Percentiles rank a stretch among this genome's conserved stretches.
These are phyloP conservation scores for Drosophila tropicalis DNA, from an alignment of 1,140 invertebrate species.

Conservation along the genomic window DNA sequence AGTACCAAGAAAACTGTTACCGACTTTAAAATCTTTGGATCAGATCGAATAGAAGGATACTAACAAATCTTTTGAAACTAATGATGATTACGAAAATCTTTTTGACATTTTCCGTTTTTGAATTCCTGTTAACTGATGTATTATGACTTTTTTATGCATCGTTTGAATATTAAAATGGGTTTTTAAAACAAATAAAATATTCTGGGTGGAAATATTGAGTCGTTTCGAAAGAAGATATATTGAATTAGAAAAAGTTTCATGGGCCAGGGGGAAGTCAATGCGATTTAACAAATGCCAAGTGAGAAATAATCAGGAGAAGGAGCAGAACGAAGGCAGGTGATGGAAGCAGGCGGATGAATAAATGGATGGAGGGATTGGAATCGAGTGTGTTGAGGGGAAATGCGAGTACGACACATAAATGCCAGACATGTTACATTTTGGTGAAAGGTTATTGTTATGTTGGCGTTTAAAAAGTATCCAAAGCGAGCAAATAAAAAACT, in stretches of 20 bases:
- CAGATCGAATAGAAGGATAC: too few species aligned
- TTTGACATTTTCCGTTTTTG: too few species aligned
- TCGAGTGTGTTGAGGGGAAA: neutral
- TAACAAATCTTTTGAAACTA: too few species aligned
- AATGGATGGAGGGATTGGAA: neutral
- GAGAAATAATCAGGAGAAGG: neutral
- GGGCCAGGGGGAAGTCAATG: constrained; percentile 3
- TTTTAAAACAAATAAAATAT: neutral
- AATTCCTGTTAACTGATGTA: too few species aligned
- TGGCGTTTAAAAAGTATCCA: constrained; percentile 60
- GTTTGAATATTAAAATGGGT: neutral
- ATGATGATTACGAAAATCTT: too few species aligned
- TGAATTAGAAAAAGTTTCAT: neutral
- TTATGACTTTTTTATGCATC: too few species aligned
- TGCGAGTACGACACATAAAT: constrained; percentile 53
- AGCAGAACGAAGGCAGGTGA: neutral
- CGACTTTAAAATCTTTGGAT: too few species aligned
- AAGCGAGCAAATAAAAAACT: constrained; percentile 63
- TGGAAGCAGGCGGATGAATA: neutral
- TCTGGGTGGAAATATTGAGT: neutral
- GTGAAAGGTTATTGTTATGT: constrained; percentile 79
- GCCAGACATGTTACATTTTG: constrained; percentile 78
- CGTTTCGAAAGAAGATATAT: neutral
- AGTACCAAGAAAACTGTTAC: too few species aligned
- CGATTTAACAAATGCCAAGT: constrained; percentile 22